Conservation (phyloP, 2,113 vertebrate genomes). For the Passer montanus region DNA sequence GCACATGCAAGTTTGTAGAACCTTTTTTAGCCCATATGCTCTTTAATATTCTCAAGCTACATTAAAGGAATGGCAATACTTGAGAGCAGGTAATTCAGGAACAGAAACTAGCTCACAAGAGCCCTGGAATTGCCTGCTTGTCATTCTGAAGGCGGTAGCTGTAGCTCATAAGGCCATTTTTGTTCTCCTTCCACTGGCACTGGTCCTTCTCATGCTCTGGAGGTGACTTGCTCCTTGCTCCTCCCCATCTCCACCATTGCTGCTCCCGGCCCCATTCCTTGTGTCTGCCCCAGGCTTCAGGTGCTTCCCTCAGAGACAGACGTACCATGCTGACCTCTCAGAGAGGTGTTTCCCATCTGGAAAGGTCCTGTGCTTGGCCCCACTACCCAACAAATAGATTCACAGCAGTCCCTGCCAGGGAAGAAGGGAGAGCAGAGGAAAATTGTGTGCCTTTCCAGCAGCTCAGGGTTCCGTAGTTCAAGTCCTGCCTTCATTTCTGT, state of each 20-base stretch:
- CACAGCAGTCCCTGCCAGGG: background rate
- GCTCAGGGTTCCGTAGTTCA: background rate
- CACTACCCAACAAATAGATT: background rate
- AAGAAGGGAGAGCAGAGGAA: background rate
- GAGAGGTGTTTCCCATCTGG: background rate
- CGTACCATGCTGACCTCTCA: background rate
- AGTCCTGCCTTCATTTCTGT: background rate
- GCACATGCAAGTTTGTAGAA: background rate
- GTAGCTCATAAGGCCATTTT: background rate
- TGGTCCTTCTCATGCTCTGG: background rate
- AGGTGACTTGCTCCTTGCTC: background rate
- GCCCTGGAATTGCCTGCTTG: background rate
- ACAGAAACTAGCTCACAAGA: background rate
- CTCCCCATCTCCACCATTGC: background rate
- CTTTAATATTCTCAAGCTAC: background rate
- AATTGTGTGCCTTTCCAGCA: background rate
- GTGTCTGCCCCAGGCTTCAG: background rate
- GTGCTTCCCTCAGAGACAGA: background rate
- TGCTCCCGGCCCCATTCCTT: background rate
- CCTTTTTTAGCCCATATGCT: background rate
- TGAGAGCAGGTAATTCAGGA: background rate
- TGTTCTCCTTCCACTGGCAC: background rate
- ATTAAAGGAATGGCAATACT: background rate
- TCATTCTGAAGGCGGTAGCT: background rate
- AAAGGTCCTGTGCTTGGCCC: fast-evolving